These are phyloP conservation scores for Taxidea taxus DNA, from an alignment of 2,113 vertebrate genomes.

Conservation along the genomic window DNA sequence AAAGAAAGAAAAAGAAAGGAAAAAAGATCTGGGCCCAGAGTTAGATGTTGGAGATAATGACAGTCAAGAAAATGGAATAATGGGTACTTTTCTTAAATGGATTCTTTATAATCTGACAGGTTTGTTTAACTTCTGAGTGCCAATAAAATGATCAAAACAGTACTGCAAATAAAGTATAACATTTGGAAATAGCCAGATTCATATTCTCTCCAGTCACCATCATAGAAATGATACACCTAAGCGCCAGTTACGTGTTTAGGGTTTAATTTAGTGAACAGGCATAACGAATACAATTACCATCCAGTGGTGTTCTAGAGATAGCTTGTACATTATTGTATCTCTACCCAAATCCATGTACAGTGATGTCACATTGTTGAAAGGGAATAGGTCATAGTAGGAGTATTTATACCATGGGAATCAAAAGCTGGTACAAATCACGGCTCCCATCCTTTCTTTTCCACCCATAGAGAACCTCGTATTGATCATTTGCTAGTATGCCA, in stretches of 20 bases:
- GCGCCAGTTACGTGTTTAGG: too few relatives aligned
- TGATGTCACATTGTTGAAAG: neutral
- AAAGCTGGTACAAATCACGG: neutral
- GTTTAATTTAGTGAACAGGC: neutral
- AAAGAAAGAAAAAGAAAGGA: neutral
- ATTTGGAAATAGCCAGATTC: neutral
- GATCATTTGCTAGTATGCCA: neutral
- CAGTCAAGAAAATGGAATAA: neutral
- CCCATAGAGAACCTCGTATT: neutral
- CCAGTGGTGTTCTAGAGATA: too few relatives aligned
- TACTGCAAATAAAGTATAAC: neutral
- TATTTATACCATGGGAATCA: neutral
- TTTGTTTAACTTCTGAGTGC: neutral
- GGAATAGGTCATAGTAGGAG: too few relatives aligned
- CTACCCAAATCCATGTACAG: neutral
- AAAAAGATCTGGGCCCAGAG: neutral
- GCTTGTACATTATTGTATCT: neutral
- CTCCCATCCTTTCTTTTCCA: accelerated
- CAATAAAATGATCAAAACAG: neutral
- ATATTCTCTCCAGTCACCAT: neutral
- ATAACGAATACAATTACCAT: neutral
- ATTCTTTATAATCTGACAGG: neutral
- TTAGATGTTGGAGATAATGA: neutral
- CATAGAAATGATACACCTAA: neutral
- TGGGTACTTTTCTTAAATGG: neutral